phyloP scores from a whole-genome alignment of 2,113 vertebrate species.

The Daboia siamensis region DNA sequence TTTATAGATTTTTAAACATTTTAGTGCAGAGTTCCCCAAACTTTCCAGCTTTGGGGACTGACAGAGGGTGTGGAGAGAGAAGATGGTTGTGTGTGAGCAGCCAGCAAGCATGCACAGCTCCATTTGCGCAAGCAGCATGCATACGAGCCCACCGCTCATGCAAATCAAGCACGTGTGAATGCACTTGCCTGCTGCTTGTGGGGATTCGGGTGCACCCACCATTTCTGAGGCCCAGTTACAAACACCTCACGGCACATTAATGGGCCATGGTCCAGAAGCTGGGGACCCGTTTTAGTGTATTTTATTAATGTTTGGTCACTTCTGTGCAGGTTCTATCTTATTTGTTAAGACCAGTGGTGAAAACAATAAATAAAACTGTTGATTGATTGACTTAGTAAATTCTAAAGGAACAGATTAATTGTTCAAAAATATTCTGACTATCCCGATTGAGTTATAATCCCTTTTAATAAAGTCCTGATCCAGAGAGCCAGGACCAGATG shows the following conservation, averaged over 20 bases:
- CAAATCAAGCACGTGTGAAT: too few relatives aligned
- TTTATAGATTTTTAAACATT: too few relatives aligned
- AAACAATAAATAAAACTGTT: neutral
- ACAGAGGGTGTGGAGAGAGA: too few relatives aligned
- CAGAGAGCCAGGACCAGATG: neutral
- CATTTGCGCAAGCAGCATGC: too few relatives aligned
- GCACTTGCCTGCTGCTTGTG: neutral
- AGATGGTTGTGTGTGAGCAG: too few relatives aligned
- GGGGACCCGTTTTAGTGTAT: neutral
- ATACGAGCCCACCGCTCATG: too few relatives aligned
- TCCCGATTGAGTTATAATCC: neutral
- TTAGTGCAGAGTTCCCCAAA: too few relatives aligned
- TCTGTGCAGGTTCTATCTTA: neutral
- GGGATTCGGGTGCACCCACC: neutral
- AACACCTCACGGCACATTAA: neutral
- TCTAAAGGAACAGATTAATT: neutral
- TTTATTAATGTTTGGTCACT: neutral
- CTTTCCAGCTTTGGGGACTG: too few relatives aligned
- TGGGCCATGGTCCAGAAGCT: neutral
- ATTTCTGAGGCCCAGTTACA: neutral
- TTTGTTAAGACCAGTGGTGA: neutral
- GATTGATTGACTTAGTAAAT: neutral
- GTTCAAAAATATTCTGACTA: neutral
- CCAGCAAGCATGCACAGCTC: too few relatives aligned
- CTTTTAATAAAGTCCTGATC: neutral